phyloP scores from a whole-genome alignment of 2,113 vertebrate genomes.

The Pardalotus punctatus region DNA sequence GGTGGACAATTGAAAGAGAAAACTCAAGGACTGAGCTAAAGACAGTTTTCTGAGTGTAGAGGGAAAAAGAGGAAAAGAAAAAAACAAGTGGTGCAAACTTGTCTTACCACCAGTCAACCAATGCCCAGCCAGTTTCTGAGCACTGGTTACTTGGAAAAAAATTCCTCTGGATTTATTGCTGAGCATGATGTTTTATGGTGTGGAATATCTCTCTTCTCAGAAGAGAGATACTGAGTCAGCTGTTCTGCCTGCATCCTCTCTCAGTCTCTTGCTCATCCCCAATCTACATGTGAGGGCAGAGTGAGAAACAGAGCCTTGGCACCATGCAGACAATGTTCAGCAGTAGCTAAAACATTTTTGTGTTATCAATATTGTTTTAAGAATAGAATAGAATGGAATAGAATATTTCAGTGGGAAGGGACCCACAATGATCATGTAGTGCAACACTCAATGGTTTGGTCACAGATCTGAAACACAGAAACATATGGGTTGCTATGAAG shows the following conservation, averaged over 20 bases:
- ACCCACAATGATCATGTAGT: background rate
- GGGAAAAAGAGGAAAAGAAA: accelerated
- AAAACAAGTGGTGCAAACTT: background rate
- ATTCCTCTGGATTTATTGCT: background rate
- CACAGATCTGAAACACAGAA: background rate
- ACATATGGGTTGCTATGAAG: background rate
- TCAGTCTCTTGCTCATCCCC: background rate
- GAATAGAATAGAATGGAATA: background rate
- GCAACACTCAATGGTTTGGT: background rate
- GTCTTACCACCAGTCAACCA: background rate
- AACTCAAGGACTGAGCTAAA: background rate
- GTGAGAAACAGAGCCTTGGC: background rate
- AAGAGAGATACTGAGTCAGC: background rate
- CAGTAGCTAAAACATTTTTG: background rate
- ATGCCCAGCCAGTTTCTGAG: background rate
- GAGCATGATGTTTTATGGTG: background rate
- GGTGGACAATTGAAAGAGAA: background rate
- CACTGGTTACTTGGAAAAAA: background rate
- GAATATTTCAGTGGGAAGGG: background rate
- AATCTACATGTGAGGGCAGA: background rate
- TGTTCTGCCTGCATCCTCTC: background rate
- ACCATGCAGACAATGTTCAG: background rate
- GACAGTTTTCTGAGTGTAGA: background rate
- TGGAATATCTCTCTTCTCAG: background rate
- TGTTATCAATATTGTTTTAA: background rate